A percentile compares a stretch with the other conserved stretches of the same genome.
phyloP scores from a whole-genome alignment of 2,113 vertebrate species.

The Edolisoma coerulescens region DNA sequence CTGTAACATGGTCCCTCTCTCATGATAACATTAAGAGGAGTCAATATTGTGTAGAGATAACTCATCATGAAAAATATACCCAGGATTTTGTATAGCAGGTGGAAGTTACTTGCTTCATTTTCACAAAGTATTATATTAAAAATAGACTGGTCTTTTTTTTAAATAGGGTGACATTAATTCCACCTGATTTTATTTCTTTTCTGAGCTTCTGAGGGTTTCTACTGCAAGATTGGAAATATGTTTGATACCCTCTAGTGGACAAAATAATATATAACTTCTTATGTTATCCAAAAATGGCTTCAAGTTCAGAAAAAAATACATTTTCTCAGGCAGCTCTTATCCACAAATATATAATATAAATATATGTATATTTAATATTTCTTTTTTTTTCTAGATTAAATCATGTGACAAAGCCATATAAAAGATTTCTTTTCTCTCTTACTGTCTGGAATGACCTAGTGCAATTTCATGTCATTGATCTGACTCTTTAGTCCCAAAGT shows the following conservation, averaged over 20 bases:
- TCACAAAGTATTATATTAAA: not conserved
- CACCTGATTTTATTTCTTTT: not conserved
- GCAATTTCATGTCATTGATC: not conserved
- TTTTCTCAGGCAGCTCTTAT: not conserved
- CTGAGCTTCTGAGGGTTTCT: not conserved
- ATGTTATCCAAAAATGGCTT: not conserved
- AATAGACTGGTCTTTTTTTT: not conserved
- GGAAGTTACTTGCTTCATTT: not conserved
- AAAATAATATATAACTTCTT: not conserved
- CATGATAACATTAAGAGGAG: not conserved
- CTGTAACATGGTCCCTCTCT: not conserved
- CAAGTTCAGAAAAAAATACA: not conserved
- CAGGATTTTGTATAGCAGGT: not conserved
- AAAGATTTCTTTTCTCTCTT: not conserved
- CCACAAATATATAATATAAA: not conserved
- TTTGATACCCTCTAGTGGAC: conserved; percentile 55
- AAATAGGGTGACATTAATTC: not conserved
- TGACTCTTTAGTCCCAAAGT: not conserved
- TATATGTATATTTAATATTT: not conserved
- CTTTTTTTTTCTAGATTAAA: not conserved
- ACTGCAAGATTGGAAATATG: conserved; percentile 7
- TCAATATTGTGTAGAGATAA: not conserved
- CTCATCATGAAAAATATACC: not conserved
- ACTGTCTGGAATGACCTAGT: not conserved
- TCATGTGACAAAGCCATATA: not conserved